A percentile compares a stretch with the other conserved stretches of the same genome.
Conservation (phyloP, 1,140 invertebrate genomes). For the Agraylea sexmaculata region DNA sequence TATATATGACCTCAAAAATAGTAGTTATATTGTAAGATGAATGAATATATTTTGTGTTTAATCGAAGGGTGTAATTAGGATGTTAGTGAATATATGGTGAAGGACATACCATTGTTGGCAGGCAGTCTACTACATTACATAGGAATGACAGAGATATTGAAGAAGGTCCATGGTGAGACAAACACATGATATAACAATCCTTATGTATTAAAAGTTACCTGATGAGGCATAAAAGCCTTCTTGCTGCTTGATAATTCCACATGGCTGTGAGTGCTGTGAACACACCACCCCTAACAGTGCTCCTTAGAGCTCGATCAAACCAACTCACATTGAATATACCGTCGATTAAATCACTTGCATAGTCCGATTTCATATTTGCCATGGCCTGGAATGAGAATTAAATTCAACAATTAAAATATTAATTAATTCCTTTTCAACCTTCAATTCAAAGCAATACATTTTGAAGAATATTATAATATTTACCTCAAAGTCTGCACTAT, state of each 20-base stretch:
- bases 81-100: no score
- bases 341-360: slow-evolving; percentile 17
- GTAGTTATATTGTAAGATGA: no score
- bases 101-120: neutral
- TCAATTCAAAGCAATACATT: neutral
- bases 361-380: slow-evolving; percentile 14
- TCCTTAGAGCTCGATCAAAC: slow-evolving; percentile 16
- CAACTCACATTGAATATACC: slow-evolving; percentile 23
- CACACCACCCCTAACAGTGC: slow-evolving; percentile 17
- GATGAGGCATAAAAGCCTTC: slow-evolving; percentile 18
- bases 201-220: slow-evolving; percentile 20
- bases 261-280: slow-evolving; percentile 18
- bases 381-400: slow-evolving; percentile 15
- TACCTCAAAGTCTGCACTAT: slow-evolving; percentile 20
- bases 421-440: neutral
- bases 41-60: no score
- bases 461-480: slow-evolving; percentile 1
- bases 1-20: no score
- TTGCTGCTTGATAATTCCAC: slow-evolving; percentile 21
- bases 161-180: slow-evolving; percentile 2
- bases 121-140: neutral
- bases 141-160: neutral
- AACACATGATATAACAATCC: no score
- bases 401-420: slow-evolving; percentile 3
- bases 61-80: no score